Evolutionary conservation across 2,797 vertebrate species (phyloP).

Genomic region (Dendrocincla fuliginosa): DNA sequence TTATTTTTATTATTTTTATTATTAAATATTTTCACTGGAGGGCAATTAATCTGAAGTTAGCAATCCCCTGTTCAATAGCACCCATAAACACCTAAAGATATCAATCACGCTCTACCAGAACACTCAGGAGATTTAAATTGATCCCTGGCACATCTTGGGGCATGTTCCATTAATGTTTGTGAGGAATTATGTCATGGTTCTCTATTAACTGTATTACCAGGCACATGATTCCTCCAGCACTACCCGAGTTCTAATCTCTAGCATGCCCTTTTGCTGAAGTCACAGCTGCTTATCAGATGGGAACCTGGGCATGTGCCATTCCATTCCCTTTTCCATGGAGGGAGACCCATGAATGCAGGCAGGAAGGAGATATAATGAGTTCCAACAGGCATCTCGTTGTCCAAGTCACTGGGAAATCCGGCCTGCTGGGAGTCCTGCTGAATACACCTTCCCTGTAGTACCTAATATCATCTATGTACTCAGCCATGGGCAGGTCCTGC

Average conservation of each 20-base stretch:
- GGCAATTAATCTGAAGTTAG: neutral
- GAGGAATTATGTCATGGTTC: neutral
- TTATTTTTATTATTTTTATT: too few relatives aligned
- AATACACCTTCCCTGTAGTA: neutral
- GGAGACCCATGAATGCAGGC: neutral
- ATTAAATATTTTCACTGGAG: neutral
- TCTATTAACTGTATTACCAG: neutral
- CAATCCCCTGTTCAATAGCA: neutral
- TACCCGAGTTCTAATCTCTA: neutral
- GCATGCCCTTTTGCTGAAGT: neutral
- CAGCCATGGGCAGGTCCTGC: rapidly evolving
- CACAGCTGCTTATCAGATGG: neutral
- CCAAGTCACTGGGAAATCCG: neutral
- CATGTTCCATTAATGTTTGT: neutral
- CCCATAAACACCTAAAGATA: neutral
- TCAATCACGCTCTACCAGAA: neutral
- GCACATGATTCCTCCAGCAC: neutral
- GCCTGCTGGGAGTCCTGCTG: neutral
- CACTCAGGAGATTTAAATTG: neutral
- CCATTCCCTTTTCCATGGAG: neutral
- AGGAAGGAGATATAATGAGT: neutral
- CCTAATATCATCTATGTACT: rapidly evolving
- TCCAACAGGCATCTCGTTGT: neutral
- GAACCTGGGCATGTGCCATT: neutral
- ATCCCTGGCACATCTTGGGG: neutral